phyloP scores from a whole-genome alignment of 2,888 invertebrate genomes.

The Aphidius colemani region DNA sequence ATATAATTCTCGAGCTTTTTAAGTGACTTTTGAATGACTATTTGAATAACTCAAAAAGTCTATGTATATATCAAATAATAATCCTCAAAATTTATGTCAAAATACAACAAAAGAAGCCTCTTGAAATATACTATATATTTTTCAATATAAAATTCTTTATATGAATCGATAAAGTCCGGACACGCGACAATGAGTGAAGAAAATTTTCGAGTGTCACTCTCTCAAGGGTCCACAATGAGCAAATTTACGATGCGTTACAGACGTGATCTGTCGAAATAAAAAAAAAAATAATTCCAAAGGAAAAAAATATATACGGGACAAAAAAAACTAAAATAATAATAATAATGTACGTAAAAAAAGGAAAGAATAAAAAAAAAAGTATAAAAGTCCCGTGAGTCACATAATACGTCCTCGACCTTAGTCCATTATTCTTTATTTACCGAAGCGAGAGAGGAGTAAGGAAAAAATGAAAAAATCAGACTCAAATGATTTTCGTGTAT shows the following conservation, averaged over 20 bases:
- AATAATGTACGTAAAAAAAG: slow-evolving; percentile 6
- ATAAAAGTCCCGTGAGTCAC: slow-evolving; percentile 24
- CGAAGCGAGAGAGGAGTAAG: slow-evolving; percentile 32
- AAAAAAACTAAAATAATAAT: neutral
- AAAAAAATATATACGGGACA: neutral
- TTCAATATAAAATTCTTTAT: neutral
- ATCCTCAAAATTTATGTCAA: neutral
- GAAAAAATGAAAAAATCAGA: neutral
- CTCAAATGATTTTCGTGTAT: too few species aligned
- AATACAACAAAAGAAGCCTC: slow-evolving; percentile 3
- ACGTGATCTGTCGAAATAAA: slow-evolving; percentile 6
- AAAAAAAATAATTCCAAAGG: neutral
- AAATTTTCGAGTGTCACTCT: slow-evolving; percentile 10
- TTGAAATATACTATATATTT: neutral
- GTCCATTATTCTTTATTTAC: slow-evolving; percentile 40
- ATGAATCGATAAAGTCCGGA: slow-evolving; percentile 2
- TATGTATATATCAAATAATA: neutral
- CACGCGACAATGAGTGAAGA: slow-evolving; percentile 23
- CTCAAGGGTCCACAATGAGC: slow-evolving; percentile 13
- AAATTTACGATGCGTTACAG: slow-evolving; percentile 16
- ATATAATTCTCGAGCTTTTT: neutral
- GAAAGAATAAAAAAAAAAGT: slow-evolving; percentile 2
- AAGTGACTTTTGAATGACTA: slow-evolving; percentile 1
- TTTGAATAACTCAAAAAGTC: neutral
- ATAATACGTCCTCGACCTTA: slow-evolving; percentile 30